phyloP scores from a whole-genome alignment of 2,797 vertebrate species.

The Falco rusticolus region DNA sequence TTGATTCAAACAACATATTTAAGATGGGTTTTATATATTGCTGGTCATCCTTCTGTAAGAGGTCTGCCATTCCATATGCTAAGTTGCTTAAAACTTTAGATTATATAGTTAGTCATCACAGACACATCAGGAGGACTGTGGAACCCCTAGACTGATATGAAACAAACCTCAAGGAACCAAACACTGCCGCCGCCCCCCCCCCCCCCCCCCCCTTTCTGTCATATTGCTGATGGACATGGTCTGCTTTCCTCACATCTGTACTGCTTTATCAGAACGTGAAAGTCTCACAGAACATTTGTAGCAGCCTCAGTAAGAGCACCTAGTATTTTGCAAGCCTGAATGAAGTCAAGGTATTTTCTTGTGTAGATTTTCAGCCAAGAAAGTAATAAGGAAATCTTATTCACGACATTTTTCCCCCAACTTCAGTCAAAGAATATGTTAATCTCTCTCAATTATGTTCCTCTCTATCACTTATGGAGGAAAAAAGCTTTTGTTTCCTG shows the following conservation, averaged over 20 bases:
- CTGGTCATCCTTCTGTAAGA: conserved; percentile 19
- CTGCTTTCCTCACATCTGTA: background rate
- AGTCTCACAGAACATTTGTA: background rate
- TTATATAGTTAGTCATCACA: background rate
- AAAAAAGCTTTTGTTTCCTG: background rate
- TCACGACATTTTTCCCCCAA: background rate
- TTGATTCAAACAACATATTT: conserved; percentile 29
- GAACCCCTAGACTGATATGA: background rate
- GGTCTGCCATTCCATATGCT: background rate
- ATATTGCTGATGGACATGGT: background rate
- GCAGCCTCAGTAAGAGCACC: background rate
- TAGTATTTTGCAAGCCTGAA: background rate
- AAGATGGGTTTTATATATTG: conserved; percentile 39
- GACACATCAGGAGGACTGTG: background rate
- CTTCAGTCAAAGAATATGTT: background rate
- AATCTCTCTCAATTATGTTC: background rate
- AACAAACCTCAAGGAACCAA: background rate
- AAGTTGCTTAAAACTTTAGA: background rate
- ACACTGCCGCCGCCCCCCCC: too few species aligned
- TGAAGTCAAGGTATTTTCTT: background rate
- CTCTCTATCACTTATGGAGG: background rate
- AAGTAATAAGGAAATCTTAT: background rate
- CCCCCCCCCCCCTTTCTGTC: background rate
- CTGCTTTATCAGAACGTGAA: background rate
- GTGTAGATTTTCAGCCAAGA: background rate